Conservation (phyloP, 2,113 vertebrate species). For the Ardeotis arabs region DNA sequence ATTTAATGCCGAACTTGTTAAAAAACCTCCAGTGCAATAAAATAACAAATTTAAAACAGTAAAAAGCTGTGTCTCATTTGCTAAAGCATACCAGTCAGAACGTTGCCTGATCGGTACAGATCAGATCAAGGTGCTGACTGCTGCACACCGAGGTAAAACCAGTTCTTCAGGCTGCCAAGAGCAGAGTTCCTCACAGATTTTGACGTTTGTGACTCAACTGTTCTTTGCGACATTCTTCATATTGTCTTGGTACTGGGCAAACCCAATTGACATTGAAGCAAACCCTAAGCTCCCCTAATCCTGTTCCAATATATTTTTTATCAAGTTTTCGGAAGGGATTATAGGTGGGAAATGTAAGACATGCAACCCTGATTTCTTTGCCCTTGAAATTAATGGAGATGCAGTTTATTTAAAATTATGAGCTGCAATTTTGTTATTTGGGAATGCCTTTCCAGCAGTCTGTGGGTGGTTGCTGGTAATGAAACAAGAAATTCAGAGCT, state of each 20-base stretch:
- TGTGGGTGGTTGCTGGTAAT: slow-evolving; percentile 25
- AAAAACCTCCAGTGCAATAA: not conserved
- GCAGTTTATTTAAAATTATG: slow-evolving; percentile 51
- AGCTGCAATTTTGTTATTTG: slow-evolving; percentile 24
- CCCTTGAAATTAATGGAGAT: slow-evolving; percentile 24
- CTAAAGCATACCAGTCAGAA: not conserved
- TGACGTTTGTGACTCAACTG: not conserved
- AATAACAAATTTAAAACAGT: not conserved
- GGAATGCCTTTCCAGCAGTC: slow-evolving; percentile 33
- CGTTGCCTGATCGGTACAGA: not conserved
- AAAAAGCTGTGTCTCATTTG: not conserved
- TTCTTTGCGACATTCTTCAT: not conserved
- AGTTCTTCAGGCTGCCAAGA: not conserved
- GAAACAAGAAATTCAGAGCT: slow-evolving; percentile 52
- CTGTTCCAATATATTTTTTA: slow-evolving; percentile 7
- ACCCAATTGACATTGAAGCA: not conserved
- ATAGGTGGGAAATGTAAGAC: not conserved
- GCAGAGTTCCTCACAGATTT: not conserved
- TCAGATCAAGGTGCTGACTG: not conserved
- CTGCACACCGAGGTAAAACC: not conserved
- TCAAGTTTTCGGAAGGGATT: not conserved
- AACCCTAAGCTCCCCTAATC: not conserved
- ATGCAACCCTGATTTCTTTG: slow-evolving; percentile 8
- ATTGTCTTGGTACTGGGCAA: not conserved
- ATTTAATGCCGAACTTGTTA: slow-evolving; percentile 1